phyloP scores from a whole-genome alignment of 2,888 invertebrate species.

The Orchesellides sinensis region DNA sequence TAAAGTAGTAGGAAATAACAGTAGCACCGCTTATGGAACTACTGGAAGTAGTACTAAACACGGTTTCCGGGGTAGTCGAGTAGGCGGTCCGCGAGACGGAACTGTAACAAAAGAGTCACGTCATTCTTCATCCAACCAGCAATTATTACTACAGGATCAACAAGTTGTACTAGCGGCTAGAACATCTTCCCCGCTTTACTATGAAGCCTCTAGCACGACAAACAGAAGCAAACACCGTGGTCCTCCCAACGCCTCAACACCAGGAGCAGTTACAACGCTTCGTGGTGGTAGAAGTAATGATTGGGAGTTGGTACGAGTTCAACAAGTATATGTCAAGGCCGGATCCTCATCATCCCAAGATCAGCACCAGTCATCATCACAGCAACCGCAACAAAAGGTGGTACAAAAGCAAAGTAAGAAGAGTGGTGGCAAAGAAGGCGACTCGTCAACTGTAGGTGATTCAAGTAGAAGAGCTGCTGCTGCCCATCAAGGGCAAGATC shows the following conservation, averaged over 20 bases:
- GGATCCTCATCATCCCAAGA: constrained; percentile 45
- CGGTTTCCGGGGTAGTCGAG: constrained; percentile 42
- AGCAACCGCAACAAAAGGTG: neutral
- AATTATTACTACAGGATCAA: constrained; percentile 6
- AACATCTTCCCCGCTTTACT: constrained; percentile 28
- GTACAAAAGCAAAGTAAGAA: constrained; percentile 6
- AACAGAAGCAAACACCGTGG: neutral
- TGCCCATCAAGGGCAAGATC: constrained; percentile 73
- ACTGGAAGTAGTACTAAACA: neutral
- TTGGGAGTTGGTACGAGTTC: constrained; percentile 71
- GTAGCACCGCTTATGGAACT: too few species aligned
- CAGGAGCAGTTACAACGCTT: neutral
- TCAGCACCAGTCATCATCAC: neutral
- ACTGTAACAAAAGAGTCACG: constrained; percentile 32
- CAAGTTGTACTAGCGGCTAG: constrained; percentile 29
- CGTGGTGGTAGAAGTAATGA: constrained; percentile 31
- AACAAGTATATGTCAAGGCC: constrained; percentile 74
- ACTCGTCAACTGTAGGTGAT: constrained; percentile 4
- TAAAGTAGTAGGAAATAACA: too few species aligned
- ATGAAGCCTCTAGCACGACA: constrained; percentile 14
- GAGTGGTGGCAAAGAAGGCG: constrained; percentile 27
- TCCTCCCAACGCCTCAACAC: neutral
- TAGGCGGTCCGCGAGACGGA: constrained; percentile 5
- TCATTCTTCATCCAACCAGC: constrained; percentile 3
- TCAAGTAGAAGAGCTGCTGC: constrained; percentile 19